Base-by-base conservation (phyloP, 2,113 vertebrate species). In the Alaudala cheleensis region DNA sequence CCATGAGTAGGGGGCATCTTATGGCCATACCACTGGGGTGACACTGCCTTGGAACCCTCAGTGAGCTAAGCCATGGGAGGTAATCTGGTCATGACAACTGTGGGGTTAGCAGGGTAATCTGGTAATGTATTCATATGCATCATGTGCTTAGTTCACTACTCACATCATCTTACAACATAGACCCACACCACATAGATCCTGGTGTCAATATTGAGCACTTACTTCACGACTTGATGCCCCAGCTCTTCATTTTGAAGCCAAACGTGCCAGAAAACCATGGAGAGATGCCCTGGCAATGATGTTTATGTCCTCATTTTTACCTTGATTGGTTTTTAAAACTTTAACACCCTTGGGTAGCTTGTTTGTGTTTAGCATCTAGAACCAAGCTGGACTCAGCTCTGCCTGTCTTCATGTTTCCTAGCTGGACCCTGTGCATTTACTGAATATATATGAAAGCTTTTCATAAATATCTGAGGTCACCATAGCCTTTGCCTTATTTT, bases 21-120 rank as follows among this genome's bases (percentile, higher is more conserved):
- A 14, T 8, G 4, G 9, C 69, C 7, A 1, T 14, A 26, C 14
- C 33, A 49, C 17, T 1, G 5, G 49, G 18, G 10, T 70, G 34
- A 73, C 12, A 8, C 26, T 81, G 47, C 39, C 28, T 66, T 81
- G 31, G 50, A 67, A 62, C 31, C 13, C 37, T 57, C 49, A 34
- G 37, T 1, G 2, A 76, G 19, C 49, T 57, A 20, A 72, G 34
- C 34, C 45, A 28, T 0, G 1, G 51, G 4, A 50, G 44, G 25
- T n/a, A 49, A 76, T 4, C 33, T 86, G 42, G 26, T 58, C 11
- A 12, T 51, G 53, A 31, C 21, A 77, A 4, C 22, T 40, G 18
- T 11, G n/a, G 34, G 29, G 25, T 71, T 72, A 72, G 70, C 25
- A 61, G n/a, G 49, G 10, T 72, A 76, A 90, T 44, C 16, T 60